Conservation (phyloP, 2,113 vertebrate genomes). For the Atlantisia rogersi region DNA sequence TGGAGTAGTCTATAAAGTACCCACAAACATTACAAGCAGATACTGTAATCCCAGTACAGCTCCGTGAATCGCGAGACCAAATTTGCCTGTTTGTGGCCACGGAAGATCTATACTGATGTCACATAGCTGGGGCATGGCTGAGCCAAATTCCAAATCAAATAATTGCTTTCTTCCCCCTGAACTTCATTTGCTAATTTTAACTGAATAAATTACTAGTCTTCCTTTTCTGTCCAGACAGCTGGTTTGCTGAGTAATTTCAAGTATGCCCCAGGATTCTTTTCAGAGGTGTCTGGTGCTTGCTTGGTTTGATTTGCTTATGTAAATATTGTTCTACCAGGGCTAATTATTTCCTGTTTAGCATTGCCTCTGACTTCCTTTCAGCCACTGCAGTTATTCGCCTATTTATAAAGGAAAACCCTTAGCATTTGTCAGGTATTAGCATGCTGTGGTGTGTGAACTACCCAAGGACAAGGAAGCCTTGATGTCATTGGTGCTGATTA, state of each 20-base stretch:
- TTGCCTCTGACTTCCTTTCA: not conserved
- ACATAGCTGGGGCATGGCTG: not conserved
- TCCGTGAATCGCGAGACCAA: not conserved
- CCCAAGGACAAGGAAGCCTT: not conserved
- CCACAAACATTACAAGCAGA: not conserved
- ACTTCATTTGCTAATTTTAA: not conserved
- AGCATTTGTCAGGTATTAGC: not conserved
- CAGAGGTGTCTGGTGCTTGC: not conserved
- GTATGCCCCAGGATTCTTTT: not conserved
- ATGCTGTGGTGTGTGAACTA: not conserved
- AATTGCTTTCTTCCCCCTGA: not conserved
- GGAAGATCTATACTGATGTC: not conserved
- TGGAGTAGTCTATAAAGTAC: slow-evolving; percentile 9
- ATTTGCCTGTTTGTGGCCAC: not conserved
- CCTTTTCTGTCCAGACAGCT: not conserved
- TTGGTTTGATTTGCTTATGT: not conserved
- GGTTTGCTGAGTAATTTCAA: not conserved
- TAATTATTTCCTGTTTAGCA: not conserved
- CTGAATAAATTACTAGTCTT: not conserved
- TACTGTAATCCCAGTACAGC: not conserved
- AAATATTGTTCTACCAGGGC: not conserved
- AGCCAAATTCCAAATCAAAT: not conserved
- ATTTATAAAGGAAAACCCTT: not conserved
- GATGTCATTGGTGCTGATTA: not conserved
- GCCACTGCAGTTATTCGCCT: not conserved